These are phyloP conservation scores for Protobothrops flavoviridis DNA, from an alignment of 2,113 vertebrate genomes.

Conservation along the genomic window DNA sequence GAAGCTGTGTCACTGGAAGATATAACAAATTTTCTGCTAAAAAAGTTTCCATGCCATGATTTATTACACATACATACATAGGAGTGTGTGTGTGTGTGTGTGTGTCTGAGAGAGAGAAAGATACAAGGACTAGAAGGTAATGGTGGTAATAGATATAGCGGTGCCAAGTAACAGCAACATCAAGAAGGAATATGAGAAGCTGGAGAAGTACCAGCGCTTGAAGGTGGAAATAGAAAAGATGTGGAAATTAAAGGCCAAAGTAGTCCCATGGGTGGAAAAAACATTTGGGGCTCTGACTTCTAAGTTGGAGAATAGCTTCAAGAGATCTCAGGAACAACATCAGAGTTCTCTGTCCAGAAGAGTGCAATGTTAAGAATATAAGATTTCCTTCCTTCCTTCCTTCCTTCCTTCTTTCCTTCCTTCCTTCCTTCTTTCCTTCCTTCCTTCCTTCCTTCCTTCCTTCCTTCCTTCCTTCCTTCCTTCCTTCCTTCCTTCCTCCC, in stretches of 20 bases:
- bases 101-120: not conserved
- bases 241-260: not conserved
- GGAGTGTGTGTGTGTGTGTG: not conserved
- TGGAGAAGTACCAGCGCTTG: not conserved
- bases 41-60: not conserved
- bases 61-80: not conserved
- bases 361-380: not conserved
- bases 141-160: not conserved
- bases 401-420: too few relatives aligned
- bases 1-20: not conserved
- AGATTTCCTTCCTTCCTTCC: not conserved
- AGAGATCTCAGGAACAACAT: not conserved
- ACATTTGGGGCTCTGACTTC: not conserved
- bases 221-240: not conserved
- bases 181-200: not conserved
- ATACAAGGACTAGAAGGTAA: not conserved
- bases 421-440: too few relatives aligned
- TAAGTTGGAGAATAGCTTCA: not conserved
- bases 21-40: not conserved
- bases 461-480: rapidly evolving
- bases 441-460: not conserved
- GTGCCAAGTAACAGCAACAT: not conserved
- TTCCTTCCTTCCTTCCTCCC: not conserved
- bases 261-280: not conserved
- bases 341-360: not conserved